Evolutionary conservation across 2,797 vertebrate genomes (phyloP), one percentile per base, ranked within the genome.

Genomic region (Brachyalestes nurse): DNA sequence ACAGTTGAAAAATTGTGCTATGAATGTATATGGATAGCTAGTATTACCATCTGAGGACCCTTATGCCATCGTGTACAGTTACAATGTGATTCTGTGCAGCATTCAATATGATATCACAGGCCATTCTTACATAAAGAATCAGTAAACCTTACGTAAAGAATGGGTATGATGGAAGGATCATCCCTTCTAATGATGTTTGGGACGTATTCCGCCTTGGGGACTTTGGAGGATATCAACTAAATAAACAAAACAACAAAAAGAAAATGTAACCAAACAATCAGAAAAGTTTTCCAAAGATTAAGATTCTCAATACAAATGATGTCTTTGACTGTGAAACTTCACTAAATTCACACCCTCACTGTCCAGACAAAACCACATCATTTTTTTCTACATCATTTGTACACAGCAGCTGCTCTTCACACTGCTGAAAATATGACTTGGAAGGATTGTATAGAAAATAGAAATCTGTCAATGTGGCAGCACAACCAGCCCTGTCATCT

Each of bases 71-170:
- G 60, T 79, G 49, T 58, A 57, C 51, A 70, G 38, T 57, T 47
- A 21, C 57, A 65, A 19, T 70, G 51, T 45, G 23, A 25, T 58
- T 66, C 71, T 60, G 16, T 47, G 45, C 49, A 53, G 61, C 17
- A 8, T 47, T 47, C n/a, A 38, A 38, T 28, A 53, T 7, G 16
- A 7, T 49, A 47, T 70, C 9, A 13, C 45, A 13, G 7, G 51
- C 16, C 23, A 49, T 60, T 14, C 72, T 3, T 14, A 95, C n/a
- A n/a, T n/a, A n/a, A n/a, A n/a, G n/a, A n/a, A n/a, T n/a, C n/a
- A n/a, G n/a, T n/a, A n/a, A n/a, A n/a, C n/a, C 98, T 99, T 90
- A 99, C 98, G 0, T 99, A 99, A 89, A 99, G 97, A 70, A 99
- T 99, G 85, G 98, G 97, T 86, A 99, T 99, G 93, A 99, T 96